A percentile compares a stretch with the other conserved stretches of the same genome.
These are phyloP conservation scores for Manduca sexta DNA, from an alignment of 1,140 invertebrate species.

Conservation along the genomic window DNA sequence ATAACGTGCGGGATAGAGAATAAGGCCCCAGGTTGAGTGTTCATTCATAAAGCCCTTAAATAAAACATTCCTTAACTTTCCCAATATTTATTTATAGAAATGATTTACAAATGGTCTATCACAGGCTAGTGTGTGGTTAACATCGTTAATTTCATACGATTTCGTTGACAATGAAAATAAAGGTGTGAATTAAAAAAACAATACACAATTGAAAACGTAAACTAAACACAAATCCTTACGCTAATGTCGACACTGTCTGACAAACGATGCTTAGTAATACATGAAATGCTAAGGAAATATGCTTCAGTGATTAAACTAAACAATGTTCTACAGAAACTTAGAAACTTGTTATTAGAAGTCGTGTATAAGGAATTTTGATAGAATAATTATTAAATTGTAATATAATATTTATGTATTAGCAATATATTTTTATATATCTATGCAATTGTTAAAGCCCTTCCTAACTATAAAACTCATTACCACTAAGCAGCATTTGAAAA, in stretches of 20 bases:
- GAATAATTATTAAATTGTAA: too few relatives aligned
- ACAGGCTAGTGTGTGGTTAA: constrained; percentile 53
- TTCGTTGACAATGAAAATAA: background rate
- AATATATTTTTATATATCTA: too few relatives aligned
- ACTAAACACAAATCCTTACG: background rate
- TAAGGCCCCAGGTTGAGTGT: too few relatives aligned
- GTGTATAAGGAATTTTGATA: too few relatives aligned
- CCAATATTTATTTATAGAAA: constrained; percentile 37
- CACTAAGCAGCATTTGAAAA: too few relatives aligned
- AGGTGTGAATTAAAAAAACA: background rate
- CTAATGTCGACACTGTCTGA: background rate
- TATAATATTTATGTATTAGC: too few relatives aligned
- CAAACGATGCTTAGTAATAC: background rate
- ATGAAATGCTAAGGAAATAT: background rate
- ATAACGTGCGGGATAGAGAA: too few relatives aligned
- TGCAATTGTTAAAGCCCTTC: too few relatives aligned
- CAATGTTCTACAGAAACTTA: background rate
- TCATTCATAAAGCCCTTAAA: constrained; percentile 25
- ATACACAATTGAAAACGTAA: background rate
- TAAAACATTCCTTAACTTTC: constrained; percentile 8
- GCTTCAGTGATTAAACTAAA: too few relatives aligned
- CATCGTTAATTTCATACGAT: background rate
- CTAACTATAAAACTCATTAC: too few relatives aligned
- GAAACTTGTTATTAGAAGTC: too few relatives aligned
- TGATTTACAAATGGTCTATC: constrained; percentile 49